Evolutionary conservation across 2,888 invertebrate genomes (phyloP).

Genomic region (Trichopria drosophilae): DNA sequence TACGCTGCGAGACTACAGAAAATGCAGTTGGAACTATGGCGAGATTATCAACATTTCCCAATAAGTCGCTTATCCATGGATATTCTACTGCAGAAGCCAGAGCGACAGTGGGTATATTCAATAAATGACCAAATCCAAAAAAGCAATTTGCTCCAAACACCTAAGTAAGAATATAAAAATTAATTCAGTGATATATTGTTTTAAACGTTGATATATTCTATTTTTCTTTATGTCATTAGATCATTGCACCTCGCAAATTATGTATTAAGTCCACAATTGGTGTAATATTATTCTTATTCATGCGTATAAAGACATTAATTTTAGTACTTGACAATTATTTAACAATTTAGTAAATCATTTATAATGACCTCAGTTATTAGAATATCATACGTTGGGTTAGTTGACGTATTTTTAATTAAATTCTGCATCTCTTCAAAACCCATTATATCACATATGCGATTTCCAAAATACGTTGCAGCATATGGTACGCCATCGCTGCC

Average conservation of each 20-base stretch:
- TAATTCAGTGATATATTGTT: too few relatives aligned
- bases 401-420: conserved; percentile 40
- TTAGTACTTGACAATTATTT: too few relatives aligned
- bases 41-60: conserved; percentile 65
- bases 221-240: too few relatives aligned
- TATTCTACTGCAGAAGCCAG: conserved; percentile 63
- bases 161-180: too few relatives aligned
- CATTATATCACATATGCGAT: conserved; percentile 39
- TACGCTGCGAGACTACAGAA: conserved; percentile 18
- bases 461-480: conserved; percentile 30
- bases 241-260: too few relatives aligned
- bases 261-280: too few relatives aligned
- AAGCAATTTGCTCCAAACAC: too few relatives aligned
- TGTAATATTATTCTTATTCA: too few relatives aligned
- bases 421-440: conserved; percentile 36
- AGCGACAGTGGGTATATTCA: conserved; percentile 64
- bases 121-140: conserved; percentile 63
- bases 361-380: conserved; percentile 38
- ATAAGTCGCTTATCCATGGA: conserved; percentile 64
- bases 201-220: too few relatives aligned
- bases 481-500: too few relatives aligned
- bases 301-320: too few relatives aligned
- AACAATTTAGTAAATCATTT: not conserved
- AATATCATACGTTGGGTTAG: conserved; percentile 41
- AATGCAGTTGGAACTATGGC: conserved; percentile 62